phyloP scores from a whole-genome alignment of 2,797 vertebrate species.

The Linurgus olivaceus region DNA sequence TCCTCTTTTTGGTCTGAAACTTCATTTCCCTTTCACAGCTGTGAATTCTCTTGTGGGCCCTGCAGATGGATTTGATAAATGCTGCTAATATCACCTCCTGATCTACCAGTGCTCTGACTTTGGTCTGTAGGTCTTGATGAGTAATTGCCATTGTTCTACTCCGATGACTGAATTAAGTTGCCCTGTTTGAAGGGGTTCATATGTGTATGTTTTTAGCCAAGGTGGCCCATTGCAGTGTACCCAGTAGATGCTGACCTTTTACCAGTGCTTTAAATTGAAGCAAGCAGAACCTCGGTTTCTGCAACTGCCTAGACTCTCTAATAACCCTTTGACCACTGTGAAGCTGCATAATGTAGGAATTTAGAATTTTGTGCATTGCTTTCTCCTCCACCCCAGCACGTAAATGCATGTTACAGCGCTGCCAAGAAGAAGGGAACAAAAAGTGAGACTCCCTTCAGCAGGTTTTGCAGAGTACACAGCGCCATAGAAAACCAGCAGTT shows the following conservation, averaged over 20 bases:
- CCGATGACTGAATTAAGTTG: constrained; percentile 79
- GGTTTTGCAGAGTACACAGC: not conserved
- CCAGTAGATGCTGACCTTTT: constrained; percentile 20
- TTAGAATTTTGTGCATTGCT: not conserved
- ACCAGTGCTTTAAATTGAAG: constrained; percentile 9
- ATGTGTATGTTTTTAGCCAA: constrained; percentile 31
- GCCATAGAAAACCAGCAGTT: not conserved
- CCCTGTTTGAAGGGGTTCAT: constrained; percentile 66
- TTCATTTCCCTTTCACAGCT: constrained; percentile 87
- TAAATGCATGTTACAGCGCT: rapidly evolving
- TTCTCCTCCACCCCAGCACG: not conserved
- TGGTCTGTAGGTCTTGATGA: constrained; percentile 80
- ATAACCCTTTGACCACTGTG: not conserved
- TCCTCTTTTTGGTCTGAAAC: constrained; percentile 69
- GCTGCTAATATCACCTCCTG: constrained; percentile 89
- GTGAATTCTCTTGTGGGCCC: constrained; percentile 84
- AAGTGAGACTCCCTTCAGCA: not conserved
- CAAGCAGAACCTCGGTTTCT: not conserved
- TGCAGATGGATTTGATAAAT: constrained; percentile 88
- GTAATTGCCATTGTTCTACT: constrained; percentile 87
- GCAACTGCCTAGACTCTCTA: not conserved
- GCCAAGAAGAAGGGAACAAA: not conserved
- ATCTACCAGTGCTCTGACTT: constrained; percentile 81
- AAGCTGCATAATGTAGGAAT: not conserved
- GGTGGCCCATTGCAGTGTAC: constrained; percentile 18